phyloP scores from a whole-genome alignment of 53 echinoderm and acorn worm species.

The Henricia sp. region DNA sequence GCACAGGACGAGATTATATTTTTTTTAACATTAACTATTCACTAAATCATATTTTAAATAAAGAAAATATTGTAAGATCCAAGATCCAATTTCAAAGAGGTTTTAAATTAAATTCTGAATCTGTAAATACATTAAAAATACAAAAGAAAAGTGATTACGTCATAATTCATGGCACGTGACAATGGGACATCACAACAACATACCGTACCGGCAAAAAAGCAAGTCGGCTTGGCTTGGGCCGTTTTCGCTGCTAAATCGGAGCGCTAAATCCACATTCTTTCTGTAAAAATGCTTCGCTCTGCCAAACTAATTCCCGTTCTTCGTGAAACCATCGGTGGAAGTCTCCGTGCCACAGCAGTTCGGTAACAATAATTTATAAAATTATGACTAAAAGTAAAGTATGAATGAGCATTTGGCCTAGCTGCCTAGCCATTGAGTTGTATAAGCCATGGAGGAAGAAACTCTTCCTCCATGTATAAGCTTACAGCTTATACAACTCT shows the following conservation, averaged over 20 bases:
- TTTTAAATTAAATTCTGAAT: neutral
- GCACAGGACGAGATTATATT: constrained; percentile 24
- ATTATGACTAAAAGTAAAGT: too few species aligned
- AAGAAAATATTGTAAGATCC: neutral
- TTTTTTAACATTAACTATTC: neutral
- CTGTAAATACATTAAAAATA: neutral
- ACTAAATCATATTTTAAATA: too few species aligned
- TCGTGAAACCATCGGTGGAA: constrained; percentile 24
- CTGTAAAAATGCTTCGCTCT: constrained; percentile 53
- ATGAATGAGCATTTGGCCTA: too few species aligned
- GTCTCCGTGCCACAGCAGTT: constrained; percentile 32
- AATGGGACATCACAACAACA: neutral
- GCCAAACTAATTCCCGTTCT: constrained; percentile 49
- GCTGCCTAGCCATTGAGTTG: too few species aligned
- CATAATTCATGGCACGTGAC: constrained; percentile 41
- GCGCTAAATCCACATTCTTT: too few species aligned
- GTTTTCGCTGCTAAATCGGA: neutral
- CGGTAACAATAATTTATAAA: too few species aligned
- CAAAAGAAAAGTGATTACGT: constrained; percentile 24
- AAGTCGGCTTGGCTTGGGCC: neutral
- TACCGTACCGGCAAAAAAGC: neutral
- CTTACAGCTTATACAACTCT: too few species aligned
- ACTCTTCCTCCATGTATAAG: too few species aligned
- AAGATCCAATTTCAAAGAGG: neutral
- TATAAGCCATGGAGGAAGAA: too few species aligned